A percentile compares a stretch with the other conserved stretches of the same genome.
Conservation (phyloP, 2,888 invertebrate genomes). For the Adelphocoris suturalis region DNA sequence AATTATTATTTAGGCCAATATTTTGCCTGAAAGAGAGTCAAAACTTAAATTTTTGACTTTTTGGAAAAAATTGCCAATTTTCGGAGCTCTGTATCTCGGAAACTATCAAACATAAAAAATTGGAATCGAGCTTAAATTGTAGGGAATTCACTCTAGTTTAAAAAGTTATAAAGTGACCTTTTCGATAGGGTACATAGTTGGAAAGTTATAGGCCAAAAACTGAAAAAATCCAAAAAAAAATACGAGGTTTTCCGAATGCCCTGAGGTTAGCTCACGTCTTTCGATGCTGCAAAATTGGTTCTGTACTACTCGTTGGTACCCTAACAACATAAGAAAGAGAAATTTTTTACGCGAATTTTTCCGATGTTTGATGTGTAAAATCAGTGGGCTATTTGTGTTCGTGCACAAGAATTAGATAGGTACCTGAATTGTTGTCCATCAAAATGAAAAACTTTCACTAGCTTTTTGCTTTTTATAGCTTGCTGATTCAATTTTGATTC, state of each 20-base stretch:
- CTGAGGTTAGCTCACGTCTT: conserved; percentile 1
- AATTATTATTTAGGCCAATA: too few species aligned
- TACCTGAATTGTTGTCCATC: too few species aligned
- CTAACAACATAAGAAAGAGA: too few species aligned
- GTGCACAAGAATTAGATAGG: too few species aligned
- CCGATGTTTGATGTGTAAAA: too few species aligned
- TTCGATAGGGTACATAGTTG: conserved; percentile 39
- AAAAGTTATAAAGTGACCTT: not conserved
- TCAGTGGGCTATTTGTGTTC: too few species aligned
- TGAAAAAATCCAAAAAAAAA: not conserved
- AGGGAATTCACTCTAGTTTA: conserved; percentile 38
- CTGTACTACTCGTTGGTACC: conserved; percentile 13
- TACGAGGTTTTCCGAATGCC: not conserved
- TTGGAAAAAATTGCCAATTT: conserved; percentile 22
- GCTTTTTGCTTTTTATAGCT: too few species aligned
- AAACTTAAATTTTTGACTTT: conserved; percentile 38
- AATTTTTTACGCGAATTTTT: too few species aligned
- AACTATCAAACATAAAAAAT: conserved; percentile 13
- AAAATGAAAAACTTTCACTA: too few species aligned
- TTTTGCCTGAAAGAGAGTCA: too few species aligned
- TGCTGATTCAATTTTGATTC: too few species aligned
- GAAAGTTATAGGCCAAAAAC: conserved; percentile 33
- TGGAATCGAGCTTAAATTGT: conserved; percentile 3
- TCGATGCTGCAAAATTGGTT: conserved; percentile 7
- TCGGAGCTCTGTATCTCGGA: conserved; percentile 33